A percentile compares a stretch with the other conserved stretches of the same genome.
Evolutionary conservation across 2,888 invertebrate genomes (phyloP).

Genomic region (Cataglyphis rosenhaueri): DNA sequence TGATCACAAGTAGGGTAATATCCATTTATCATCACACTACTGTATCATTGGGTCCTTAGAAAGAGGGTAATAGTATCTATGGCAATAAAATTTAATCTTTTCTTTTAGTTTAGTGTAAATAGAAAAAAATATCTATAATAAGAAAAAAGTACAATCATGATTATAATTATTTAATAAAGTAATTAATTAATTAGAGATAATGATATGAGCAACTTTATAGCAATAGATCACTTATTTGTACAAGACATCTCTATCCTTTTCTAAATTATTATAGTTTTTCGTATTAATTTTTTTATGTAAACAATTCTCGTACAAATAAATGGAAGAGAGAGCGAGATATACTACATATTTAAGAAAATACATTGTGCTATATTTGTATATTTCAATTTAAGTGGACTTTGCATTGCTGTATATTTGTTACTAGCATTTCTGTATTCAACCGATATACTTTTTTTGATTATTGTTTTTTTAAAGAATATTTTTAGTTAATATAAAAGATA

Average conservation of each 20-base stretch:
- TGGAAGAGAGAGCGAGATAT: conserved; percentile 57
- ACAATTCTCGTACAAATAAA: conserved; percentile 67
- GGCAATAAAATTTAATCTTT: conserved; percentile 43
- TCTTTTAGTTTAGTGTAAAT: conserved; percentile 49
- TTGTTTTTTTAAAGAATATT: conserved; percentile 68
- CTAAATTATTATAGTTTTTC: conserved; percentile 51
- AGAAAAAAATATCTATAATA: conserved; percentile 47
- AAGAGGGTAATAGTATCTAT: conserved; percentile 60
- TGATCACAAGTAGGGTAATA: conserved; percentile 77
- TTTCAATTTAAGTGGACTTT: conserved; percentile 59
- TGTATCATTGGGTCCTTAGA: conserved; percentile 61
- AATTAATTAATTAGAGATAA: conserved; percentile 62
- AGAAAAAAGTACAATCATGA: conserved; percentile 47
- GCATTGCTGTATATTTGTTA: conserved; percentile 60
- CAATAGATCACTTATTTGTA: conserved; percentile 61
- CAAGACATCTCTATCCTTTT: conserved; percentile 49
- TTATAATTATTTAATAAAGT: conserved; percentile 44
- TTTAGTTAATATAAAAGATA: conserved; percentile 58
- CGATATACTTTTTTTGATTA: conserved; percentile 76
- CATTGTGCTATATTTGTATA: conserved; percentile 69
- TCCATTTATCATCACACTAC: conserved; percentile 64
- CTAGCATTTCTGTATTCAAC: conserved; percentile 65
- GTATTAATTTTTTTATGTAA: conserved; percentile 55
- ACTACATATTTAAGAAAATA: conserved; percentile 67
- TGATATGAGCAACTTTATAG: conserved; percentile 58